Percentiles rank a stretch among this genome's conserved stretches.
Evolutionary conservation across 2,797 vertebrate species (phyloP).

Genomic region (Sus cebifrons): DNA sequence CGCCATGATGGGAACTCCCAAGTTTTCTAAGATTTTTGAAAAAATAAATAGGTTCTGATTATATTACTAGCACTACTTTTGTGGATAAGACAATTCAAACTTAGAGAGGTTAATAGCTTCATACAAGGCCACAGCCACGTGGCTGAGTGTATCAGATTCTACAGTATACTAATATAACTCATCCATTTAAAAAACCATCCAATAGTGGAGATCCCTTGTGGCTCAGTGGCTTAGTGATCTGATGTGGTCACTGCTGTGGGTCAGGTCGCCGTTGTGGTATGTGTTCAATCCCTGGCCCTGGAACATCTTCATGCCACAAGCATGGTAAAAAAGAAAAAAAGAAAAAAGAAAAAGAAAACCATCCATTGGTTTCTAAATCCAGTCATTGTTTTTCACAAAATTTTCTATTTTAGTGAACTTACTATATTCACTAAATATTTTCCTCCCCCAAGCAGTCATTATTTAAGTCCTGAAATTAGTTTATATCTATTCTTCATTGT

Average conservation of each 20-base stretch:
- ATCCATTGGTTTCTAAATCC: neutral
- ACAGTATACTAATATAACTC: neutral
- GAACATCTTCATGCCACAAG: too few relatives aligned
- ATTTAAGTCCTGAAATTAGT: neutral
- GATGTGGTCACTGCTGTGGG: too few relatives aligned
- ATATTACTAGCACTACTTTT: neutral
- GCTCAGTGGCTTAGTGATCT: too few relatives aligned
- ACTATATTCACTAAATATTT: neutral
- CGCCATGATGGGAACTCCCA: too few relatives aligned
- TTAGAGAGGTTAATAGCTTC: slow-evolving; percentile 19
- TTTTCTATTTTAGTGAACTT: neutral
- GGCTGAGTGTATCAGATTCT: neutral
- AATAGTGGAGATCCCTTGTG: too few relatives aligned
- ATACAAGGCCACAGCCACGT: neutral
- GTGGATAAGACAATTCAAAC: neutral
- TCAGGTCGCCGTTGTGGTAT: too few relatives aligned
- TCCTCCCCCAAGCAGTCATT: neutral
- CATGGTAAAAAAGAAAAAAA: too few relatives aligned
- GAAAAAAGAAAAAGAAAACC: neutral
- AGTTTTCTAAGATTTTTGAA: too few relatives aligned
- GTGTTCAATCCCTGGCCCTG: too few relatives aligned
- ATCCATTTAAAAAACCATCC: neutral
- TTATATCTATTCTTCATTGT: neutral
- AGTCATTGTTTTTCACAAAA: neutral
- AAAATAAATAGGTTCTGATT: neutral